Evolutionary conservation across 2,113 vertebrate genomes (phyloP).

Genomic region (Nymphicus hollandicus): DNA sequence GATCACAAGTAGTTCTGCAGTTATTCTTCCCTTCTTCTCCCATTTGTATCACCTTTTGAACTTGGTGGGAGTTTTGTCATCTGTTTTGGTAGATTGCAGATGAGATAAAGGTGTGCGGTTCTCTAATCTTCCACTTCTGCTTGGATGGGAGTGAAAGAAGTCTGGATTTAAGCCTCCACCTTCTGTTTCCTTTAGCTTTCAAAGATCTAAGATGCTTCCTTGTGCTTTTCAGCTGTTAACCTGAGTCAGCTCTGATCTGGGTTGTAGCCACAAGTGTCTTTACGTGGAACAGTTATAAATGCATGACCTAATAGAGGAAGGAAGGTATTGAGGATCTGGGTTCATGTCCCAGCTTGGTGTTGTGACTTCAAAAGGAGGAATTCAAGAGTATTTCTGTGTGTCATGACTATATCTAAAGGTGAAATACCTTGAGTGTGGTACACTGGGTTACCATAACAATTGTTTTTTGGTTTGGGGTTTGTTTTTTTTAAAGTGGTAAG

Average conservation of each 20-base stretch:
- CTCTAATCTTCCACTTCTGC: not conserved
- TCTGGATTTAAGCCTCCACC: not conserved
- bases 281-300: not conserved
- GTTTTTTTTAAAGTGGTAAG: not conserved
- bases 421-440: not conserved
- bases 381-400: not conserved
- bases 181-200: slow-evolving; percentile 15
- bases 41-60: not conserved
- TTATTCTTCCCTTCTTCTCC: not conserved
- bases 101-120: not conserved
- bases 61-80: not conserved
- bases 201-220: not conserved
- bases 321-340: not conserved
- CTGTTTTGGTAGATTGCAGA: not conserved
- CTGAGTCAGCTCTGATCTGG: not conserved
- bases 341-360: not conserved
- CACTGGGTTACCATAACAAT: not conserved
- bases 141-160: not conserved
- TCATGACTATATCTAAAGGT: not conserved
- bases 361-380: not conserved
- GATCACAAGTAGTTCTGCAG: not conserved
- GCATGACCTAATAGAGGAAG: not conserved
- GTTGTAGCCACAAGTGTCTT: not conserved
- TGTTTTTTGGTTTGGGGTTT: not conserved
- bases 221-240: not conserved